Base-by-base conservation (phyloP, 2,888 invertebrate genomes). In the Aradus depressus region DNA sequence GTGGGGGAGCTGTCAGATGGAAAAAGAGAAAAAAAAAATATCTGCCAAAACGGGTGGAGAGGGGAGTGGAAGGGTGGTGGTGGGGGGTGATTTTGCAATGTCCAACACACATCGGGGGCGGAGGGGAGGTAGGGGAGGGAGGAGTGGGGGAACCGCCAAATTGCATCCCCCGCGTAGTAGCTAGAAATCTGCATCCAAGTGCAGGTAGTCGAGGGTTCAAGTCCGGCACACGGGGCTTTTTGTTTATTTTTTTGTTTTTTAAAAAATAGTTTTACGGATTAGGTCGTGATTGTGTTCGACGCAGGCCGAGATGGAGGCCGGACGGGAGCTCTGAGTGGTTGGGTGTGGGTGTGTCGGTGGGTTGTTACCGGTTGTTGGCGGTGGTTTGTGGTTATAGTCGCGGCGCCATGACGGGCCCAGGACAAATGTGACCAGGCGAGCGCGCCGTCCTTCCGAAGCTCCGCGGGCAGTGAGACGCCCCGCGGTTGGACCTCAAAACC, bases 111-210 rank as follows among this genome's bases (percentile, higher is more conserved):
- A 25, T 31, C 23, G 35, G 38, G 34, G 48, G 34, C 32, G 19
- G 53, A 32, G 42, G 47, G 44, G 45, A 23, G 43, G 50, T 42
- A 25, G 34, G 23, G 16, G 39, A 19, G 39, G 16, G 39, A 21
- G 39, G 39, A 4, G 4, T 42, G 50, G 50, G 54, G 54, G 49
- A 45, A 49, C 44, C 52, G 55, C 55, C 51, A 51, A 54, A 54
- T 48, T 54, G 54, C 54, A 54, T 49, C 54, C 49, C 50, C 49
- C 50, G 51, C 55, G 47, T 55, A 55, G 55, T 55, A 55, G 55
- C 52, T 55, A 55, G 55, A 52, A 55, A 55, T 52, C 55, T 55
- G 55, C 55, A 55, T 55, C 49, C 55, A 52, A 55, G 55, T 55
- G 55, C 55, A 55, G 55, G 52, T 52, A 44, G 52, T 48, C 52